Evolutionary conservation across 2,888 invertebrate species (phyloP), one percentile per base, ranked within the genome.

Genomic region (Pomacea canaliculata): DNA sequence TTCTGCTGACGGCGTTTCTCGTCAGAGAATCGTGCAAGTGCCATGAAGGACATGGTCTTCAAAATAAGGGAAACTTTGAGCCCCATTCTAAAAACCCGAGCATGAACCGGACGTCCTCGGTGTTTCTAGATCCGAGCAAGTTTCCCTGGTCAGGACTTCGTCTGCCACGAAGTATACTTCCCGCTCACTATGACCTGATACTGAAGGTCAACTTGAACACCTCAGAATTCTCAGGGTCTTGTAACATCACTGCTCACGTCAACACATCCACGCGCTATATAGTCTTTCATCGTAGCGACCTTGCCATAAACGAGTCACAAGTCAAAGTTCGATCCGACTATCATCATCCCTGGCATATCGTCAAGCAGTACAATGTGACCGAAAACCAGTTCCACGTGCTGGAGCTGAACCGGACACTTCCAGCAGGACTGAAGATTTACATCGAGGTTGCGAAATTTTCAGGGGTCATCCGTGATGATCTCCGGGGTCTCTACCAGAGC

Each of bases 401-500:
- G 37, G 83, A 85, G 69, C 71, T 86, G 51, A 79, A 81, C 56
- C 73, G 76, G 19, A 79, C 79, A 27, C 71, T 86, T 48, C 70
- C 81, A 51, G 77, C 80, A 46, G 85, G 83, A 1, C 67, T 75
- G 19, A 71, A 76, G 49, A 83, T 86, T 62, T 63, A 78, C 18
- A 78, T 86, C 5, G 76, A 82, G 37, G 75, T 86, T 10, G 80
- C 83, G 10, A 67, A 73, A 4, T 87, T 83, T 65, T 60, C 63
- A 37, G 86, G 84, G n/a, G 59, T 70, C 18, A 80, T 87, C n/a
- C 70, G 78, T 16, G 79, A 71, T 19, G 84, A 86, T 70, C 66
- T 87, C 19, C 79, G 83, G 27, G 87, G 86, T 4, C 79, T 87
- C 51, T 87, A 87, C 73, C 74, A 83, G 19, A 86, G 87, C 68